Conservation (phyloP, 2,113 vertebrate genomes). For the Macrotis lagotis region DNA sequence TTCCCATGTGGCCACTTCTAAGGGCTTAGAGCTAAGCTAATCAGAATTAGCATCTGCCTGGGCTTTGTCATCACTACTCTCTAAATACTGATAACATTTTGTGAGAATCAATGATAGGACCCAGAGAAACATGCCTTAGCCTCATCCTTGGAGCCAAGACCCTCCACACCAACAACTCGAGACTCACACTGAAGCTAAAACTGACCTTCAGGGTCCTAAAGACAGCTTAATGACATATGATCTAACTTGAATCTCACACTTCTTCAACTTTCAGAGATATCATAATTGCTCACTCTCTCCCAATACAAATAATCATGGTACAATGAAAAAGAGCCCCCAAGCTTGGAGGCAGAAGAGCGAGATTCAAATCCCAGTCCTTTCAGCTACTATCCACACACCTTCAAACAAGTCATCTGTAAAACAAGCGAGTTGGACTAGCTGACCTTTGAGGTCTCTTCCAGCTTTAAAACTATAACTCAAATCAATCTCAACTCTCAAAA, state of each 20-base stretch:
- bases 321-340: background rate
- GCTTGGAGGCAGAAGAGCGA: background rate
- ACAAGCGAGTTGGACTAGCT: background rate
- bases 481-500: background rate
- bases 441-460: background rate
- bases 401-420: background rate
- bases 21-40: background rate
- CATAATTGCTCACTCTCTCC: background rate
- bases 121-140: background rate
- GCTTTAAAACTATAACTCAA: background rate
- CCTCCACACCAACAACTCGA: background rate
- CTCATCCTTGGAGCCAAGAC: background rate
- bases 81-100: background rate
- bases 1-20: background rate
- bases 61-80: background rate
- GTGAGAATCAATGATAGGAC: background rate
- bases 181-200: background rate
- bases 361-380: background rate
- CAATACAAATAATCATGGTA: background rate
- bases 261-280: background rate
- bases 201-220: background rate
- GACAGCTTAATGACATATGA: background rate
- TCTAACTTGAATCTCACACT: background rate
- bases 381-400: background rate
- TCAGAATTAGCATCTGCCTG: constrained; percentile 11